Evolutionary conservation across 1,140 invertebrate genomes (phyloP).

Genomic region (Aphelenchoides besseyi): DNA sequence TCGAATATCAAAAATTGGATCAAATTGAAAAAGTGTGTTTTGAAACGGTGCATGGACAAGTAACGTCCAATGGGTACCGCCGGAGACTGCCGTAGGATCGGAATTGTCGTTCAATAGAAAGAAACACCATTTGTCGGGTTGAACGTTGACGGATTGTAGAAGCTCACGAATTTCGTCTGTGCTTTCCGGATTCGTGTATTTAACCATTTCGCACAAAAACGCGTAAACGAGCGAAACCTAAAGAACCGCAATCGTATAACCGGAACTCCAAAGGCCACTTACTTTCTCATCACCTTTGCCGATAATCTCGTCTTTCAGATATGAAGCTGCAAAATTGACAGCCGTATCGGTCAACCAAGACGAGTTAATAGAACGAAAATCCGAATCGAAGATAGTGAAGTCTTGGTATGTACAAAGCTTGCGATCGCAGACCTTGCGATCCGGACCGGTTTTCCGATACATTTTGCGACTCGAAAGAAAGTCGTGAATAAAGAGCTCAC

Average conservation of each 20-base stretch:
- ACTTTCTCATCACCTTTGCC: slow-evolving; percentile 10
- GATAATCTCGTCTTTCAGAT: slow-evolving; percentile 18
- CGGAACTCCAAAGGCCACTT: not conserved
- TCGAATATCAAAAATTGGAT: slow-evolving; percentile 21
- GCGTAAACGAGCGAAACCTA: slow-evolving; percentile 17
- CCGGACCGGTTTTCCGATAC: not conserved
- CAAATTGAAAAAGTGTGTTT: slow-evolving; percentile 6
- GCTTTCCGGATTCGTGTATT: not conserved
- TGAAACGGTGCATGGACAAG: slow-evolving; percentile 10
- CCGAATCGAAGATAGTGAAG: slow-evolving; percentile 16
- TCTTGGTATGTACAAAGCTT: slow-evolving; percentile 12
- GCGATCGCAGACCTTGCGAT: slow-evolving; percentile 18
- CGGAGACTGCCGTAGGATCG: slow-evolving; percentile 20
- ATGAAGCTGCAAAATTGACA: slow-evolving; percentile 21
- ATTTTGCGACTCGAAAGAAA: not conserved
- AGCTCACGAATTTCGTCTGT: slow-evolving; percentile 8
- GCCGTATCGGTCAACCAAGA: slow-evolving; percentile 21
- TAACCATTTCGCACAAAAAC: slow-evolving; percentile 20
- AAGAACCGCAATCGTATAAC: not conserved
- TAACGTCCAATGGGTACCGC: slow-evolving; percentile 20
- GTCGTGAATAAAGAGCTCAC: not conserved
- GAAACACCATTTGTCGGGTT: not conserved
- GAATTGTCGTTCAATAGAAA: slow-evolving; percentile 14
- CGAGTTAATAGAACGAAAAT: slow-evolving; percentile 14
- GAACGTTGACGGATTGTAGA: not conserved